Evolutionary conservation across 2,888 invertebrate genomes (phyloP).

Genomic region (Plagodis pulveraria): DNA sequence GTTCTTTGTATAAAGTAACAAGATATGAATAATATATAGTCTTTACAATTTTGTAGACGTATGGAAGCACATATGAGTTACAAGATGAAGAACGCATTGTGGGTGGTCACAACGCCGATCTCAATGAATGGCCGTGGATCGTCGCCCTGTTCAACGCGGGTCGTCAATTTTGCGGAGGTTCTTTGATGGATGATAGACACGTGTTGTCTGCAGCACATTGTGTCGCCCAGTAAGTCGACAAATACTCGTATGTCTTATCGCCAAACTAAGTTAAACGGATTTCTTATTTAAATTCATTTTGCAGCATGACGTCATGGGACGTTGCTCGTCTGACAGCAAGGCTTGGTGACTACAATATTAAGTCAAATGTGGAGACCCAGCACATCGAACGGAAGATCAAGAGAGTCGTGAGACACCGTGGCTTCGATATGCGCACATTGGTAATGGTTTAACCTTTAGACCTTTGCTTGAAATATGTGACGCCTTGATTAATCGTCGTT

Average conservation of each 20-base stretch:
- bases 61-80: slow-evolving; percentile 56
- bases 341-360: slow-evolving; percentile 93
- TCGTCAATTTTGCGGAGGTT: slow-evolving; percentile 95
- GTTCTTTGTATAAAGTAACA: slow-evolving; percentile 5
- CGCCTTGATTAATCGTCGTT: not conserved
- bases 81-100: slow-evolving; percentile 93
- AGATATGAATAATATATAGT: not conserved
- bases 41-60: slow-evolving; percentile 50
- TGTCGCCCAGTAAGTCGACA: slow-evolving; percentile 90
- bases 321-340: slow-evolving; percentile 92
- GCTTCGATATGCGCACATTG: slow-evolving; percentile 92
- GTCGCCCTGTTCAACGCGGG: slow-evolving; percentile 93
- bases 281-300: slow-evolving; percentile 22
- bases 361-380: slow-evolving; percentile 88
- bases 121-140: slow-evolving; percentile 94
- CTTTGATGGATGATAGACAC: slow-evolving; percentile 91
- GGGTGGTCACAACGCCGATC: slow-evolving; percentile 92
- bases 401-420: slow-evolving; percentile 93
- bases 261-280: not conserved
- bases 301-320: slow-evolving; percentile 95
- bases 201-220: slow-evolving; percentile 95
- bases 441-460: slow-evolving; percentile 63
- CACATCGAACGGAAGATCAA: slow-evolving; percentile 92
- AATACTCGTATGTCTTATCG: too few relatives aligned
- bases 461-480: not conserved